Percentiles rank a stretch among this genome's conserved stretches.
Evolutionary conservation across 2,113 vertebrate genomes (phyloP).

Genomic region (Odontesthes bonariensis): DNA sequence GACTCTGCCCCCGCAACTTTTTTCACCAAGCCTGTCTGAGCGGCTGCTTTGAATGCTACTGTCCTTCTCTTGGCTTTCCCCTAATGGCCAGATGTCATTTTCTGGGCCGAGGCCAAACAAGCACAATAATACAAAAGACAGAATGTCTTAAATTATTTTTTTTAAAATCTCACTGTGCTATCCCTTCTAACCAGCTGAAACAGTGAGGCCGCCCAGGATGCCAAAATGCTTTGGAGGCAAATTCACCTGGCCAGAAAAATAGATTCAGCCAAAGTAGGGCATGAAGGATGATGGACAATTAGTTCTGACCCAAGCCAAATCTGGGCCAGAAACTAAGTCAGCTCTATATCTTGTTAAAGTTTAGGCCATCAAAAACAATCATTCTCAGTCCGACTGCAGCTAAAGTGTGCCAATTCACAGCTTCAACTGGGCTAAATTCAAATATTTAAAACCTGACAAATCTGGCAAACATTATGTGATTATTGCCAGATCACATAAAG

Average conservation of each 20-base stretch:
- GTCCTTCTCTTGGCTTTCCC: slow-evolving; percentile 43
- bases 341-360: no score
- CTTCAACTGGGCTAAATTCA: no score
- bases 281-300: neutral
- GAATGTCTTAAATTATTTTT: slow-evolving; percentile 21
- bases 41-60: slow-evolving; percentile 16
- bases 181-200: neutral
- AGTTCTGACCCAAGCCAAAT: no score
- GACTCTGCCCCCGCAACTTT: slow-evolving; percentile 56
- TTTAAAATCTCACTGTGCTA: slow-evolving; percentile 11
- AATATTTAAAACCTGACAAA: no score
- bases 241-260: neutral
- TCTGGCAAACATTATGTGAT: no score
- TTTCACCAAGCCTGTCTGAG: slow-evolving; percentile 19
- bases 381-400: no score
- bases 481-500: no score
- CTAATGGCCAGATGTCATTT: slow-evolving; percentile 72
- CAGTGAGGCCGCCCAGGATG: neutral
- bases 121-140: slow-evolving; percentile 37
- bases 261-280: neutral
- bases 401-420: no score
- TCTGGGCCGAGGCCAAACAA: slow-evolving; percentile 54
- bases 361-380: no score
- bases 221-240: neutral
- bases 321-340: no score